Evolutionary conservation across 53 echinoderm and acorn worm species (phyloP).

Genomic region (Paracentrotus lividus): DNA sequence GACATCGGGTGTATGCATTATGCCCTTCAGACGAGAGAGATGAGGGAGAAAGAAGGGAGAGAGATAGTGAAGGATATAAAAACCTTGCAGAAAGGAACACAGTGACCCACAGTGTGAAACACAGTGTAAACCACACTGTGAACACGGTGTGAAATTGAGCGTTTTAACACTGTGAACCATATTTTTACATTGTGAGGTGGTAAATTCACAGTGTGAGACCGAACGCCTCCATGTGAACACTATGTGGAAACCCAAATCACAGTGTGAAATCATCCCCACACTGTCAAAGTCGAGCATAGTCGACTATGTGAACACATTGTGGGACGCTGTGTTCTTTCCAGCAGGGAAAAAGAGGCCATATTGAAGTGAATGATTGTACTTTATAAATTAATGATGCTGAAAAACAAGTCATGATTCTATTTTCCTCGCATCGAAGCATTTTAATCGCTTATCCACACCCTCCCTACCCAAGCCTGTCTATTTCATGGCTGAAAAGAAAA

Average conservation of each 20-base stretch:
- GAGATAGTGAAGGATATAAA: background rate
- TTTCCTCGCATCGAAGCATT: background rate
- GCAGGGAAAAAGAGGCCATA: background rate
- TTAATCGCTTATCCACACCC: slow-evolving; percentile 5
- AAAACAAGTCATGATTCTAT: slow-evolving; percentile 28
- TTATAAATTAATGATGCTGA: slow-evolving; percentile 27
- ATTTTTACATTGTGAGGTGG: too few relatives aligned
- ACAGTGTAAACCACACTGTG: too few relatives aligned
- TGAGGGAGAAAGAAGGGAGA: background rate
- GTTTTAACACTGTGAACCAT: too few relatives aligned
- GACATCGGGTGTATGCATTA: background rate
- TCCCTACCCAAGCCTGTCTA: background rate
- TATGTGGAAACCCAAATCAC: too few relatives aligned
- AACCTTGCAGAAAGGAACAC: background rate
- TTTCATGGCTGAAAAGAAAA: background rate
- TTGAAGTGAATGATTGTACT: background rate
- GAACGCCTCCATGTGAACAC: too few relatives aligned
- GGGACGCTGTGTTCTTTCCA: too few relatives aligned
- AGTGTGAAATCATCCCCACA: too few relatives aligned
- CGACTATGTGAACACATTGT: too few relatives aligned
- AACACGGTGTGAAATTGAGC: too few relatives aligned
- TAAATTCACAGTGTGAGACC: too few relatives aligned
- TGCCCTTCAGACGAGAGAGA: background rate
- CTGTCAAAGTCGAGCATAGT: too few relatives aligned
- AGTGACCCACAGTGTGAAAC: too few relatives aligned